phyloP scores from a whole-genome alignment of 2,888 invertebrate species.

The Erebia epiphron region DNA sequence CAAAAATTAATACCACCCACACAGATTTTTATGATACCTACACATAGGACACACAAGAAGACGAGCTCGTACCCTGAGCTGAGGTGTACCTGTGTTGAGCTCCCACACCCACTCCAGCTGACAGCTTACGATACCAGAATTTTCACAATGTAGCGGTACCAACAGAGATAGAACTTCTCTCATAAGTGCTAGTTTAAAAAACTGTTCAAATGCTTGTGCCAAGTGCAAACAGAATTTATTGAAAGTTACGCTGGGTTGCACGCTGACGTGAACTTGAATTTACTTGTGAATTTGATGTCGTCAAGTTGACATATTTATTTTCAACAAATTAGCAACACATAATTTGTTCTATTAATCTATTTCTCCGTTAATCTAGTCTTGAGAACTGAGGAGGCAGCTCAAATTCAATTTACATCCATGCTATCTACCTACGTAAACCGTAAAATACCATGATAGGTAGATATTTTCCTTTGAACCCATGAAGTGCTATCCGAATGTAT shows the following conservation, averaged over 20 bases:
- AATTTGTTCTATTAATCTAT: not conserved
- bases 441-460: not conserved
- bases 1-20: too few species aligned
- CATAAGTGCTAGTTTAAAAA: too few species aligned
- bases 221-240: too few species aligned
- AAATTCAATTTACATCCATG: not conserved
- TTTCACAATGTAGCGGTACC: not conserved
- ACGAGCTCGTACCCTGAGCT: too few species aligned
- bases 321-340: not conserved
- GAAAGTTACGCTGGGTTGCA: not conserved
- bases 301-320: not conserved
- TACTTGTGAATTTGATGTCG: not conserved
- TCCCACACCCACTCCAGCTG: too few species aligned
- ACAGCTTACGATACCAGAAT: not conserved
- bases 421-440: not conserved
- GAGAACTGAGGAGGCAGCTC: not conserved
- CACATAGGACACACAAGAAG: too few species aligned
- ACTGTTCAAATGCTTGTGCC: too few species aligned
- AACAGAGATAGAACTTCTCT: not conserved
- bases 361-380: not conserved
- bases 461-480: slow-evolving; percentile 37
- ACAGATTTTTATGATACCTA: too few species aligned
- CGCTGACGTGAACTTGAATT: not conserved
- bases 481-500: slow-evolving; percentile 46
- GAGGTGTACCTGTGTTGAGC: too few species aligned